Evolutionary conservation across 2,113 vertebrate species (phyloP).

Genomic region (Morone chrysops): DNA sequence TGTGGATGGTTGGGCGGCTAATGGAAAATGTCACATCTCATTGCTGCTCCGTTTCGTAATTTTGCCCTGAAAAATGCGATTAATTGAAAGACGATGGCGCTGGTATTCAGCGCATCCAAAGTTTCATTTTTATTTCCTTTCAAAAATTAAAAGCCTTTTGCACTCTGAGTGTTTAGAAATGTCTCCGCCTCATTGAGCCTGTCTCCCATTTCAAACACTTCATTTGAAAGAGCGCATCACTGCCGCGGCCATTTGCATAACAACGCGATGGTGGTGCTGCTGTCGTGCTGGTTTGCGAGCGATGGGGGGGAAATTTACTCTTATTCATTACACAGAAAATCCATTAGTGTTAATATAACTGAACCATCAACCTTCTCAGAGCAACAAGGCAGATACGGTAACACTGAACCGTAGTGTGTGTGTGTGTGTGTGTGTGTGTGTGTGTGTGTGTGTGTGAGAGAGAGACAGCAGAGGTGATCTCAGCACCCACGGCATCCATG

Average conservation of each 20-base stretch:
- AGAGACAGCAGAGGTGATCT: constrained; percentile 5
- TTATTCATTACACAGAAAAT: constrained; percentile 65
- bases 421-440: constrained; percentile 13
- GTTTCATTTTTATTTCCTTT: constrained; percentile 49
- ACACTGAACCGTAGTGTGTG: background rate
- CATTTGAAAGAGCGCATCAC: constrained; percentile 48
- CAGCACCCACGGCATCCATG: background rate
- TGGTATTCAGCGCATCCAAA: constrained; percentile 19
- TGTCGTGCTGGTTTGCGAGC: constrained; percentile 22
- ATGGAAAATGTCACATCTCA: constrained; percentile 43
- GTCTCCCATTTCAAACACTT: constrained; percentile 44
- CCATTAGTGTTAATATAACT: constrained; percentile 64
- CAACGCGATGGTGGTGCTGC: background rate
- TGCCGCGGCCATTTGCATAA: constrained; percentile 52
- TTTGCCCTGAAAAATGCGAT: constrained; percentile 33
- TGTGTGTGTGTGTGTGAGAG: background rate
- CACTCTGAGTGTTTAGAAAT: constrained; percentile 36
- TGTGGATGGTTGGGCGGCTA: constrained; percentile 10
- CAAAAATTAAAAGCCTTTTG: constrained; percentile 38
- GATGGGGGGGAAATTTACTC: constrained; percentile 8
- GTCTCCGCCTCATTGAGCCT: constrained; percentile 57
- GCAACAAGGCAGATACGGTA: constrained; percentile 17
- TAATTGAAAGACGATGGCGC: constrained; percentile 34
- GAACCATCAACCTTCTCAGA: constrained; percentile 45
- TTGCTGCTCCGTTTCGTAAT: constrained; percentile 28